Base-by-base conservation (phyloP, 1,140 invertebrate species). In the Dreissena polymorpha region DNA sequence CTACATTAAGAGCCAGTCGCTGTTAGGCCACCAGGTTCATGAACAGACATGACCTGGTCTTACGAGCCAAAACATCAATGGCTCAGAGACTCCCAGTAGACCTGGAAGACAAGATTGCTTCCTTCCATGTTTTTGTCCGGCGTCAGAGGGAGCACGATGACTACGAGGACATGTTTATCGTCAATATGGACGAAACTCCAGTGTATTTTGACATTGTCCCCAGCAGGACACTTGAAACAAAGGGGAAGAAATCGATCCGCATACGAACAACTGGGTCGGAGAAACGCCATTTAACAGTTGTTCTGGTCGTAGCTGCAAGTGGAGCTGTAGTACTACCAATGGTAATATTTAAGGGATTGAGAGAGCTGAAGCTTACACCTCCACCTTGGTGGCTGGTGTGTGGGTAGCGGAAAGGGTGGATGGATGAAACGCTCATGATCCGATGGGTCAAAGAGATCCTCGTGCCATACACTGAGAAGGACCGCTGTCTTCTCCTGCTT, bases 151-250 rank as follows among this genome's bases (percentile, higher is more conserved):
- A 74, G 25, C 10, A 50, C 23, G 25, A 78, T 49, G 51, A n/a
- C 21, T 64, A 23, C 18, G 21, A 64, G n/a, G 53, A 63, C 18
- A 18, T 10, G 10, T 23, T 12, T 10, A 82, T 82, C n/a, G 70
- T 39, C 7, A 82, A 74, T 50, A 82, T 82, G 79, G 81, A 83
- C 39, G 71, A 83, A 70, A 83, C 72, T 3, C 81, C 65, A 49
- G 65, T 83, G 0, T 75, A 50, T 12, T 16, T 83, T 8, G 53
- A 75, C 53, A 83, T 85, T 76, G 76, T 71, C 25, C 65, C 69
- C 50, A 69, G 75, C 7, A 25, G 10, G 16, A 85, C 77, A 18
- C 39, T 63, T 2, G 27, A 68, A 7, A n/a, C n/a, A 2, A 69
- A 57, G 25, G 67, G 83, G 0, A 12, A 50, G 13, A 74, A 18